These are phyloP conservation scores for Indicator maculatus DNA, from an alignment of 2,113 vertebrate species.

Conservation along the genomic window DNA sequence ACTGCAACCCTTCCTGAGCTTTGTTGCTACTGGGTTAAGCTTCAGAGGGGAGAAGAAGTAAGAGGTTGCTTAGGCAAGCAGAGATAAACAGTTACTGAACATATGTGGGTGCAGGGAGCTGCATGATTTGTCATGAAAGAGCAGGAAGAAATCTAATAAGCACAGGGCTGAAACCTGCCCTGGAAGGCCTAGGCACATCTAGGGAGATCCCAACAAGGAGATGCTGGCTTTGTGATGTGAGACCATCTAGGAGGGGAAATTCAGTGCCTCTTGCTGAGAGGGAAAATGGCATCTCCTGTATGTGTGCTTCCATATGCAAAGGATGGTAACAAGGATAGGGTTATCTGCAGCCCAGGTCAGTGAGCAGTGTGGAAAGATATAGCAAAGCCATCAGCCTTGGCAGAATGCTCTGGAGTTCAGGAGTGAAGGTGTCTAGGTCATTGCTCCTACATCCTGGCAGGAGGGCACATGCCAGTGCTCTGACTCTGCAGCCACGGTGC, in stretches of 20 bases:
- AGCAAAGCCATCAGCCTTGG: background rate
- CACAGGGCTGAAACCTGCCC: background rate
- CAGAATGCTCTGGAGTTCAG: background rate
- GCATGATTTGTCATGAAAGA: background rate
- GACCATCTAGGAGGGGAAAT: background rate
- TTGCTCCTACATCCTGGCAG: background rate
- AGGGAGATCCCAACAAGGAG: background rate
- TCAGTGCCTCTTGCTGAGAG: background rate
- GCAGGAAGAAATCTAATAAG: background rate
- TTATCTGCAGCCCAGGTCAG: background rate
- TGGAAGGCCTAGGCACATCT: background rate
- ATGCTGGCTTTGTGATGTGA: background rate
- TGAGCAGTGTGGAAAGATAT: background rate
- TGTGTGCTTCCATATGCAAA: background rate
- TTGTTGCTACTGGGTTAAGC: background rate
- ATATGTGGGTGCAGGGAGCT: background rate
- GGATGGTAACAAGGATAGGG: background rate
- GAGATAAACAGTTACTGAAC: background rate
- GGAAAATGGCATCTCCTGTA: rapidly evolving
- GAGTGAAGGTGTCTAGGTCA: background rate
- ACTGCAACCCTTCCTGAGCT: background rate
- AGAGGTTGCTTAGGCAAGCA: background rate
- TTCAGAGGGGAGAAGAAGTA: background rate
- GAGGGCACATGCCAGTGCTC: background rate
- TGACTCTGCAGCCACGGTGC: background rate